Conservation (phyloP, 1,140 invertebrate genomes). For the Eupristina koningsbergeri region DNA sequence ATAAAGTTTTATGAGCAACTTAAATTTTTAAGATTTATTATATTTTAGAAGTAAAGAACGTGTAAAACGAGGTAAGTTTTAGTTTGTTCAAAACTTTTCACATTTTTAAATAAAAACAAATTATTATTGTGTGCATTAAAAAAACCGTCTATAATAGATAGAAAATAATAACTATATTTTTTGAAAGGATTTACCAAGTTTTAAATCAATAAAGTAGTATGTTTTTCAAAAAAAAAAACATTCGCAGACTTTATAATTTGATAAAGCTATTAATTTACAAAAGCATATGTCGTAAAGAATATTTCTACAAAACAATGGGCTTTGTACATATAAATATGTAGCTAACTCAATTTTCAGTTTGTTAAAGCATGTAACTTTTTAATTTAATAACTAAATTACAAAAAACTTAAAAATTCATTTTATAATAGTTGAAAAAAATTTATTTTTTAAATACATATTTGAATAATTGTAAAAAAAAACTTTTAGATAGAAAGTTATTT, state of each 20-base stretch:
- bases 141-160: no score
- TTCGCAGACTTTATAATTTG: neutral
- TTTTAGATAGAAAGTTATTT: no score
- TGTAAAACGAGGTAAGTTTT: neutral
- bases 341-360: neutral
- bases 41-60: neutral
- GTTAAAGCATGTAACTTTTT: neutral
- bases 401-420: no score
- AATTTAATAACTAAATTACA: neutral
- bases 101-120: neutral
- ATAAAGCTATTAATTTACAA: neutral
- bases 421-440: no score
- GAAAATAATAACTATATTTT: no score
- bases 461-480: no score
- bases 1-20: neutral
- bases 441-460: no score
- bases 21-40: conserved; percentile 6
- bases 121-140: no score
- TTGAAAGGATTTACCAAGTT: no score
- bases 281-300: neutral
- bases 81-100: neutral
- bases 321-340: no score
- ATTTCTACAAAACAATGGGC: neutral
- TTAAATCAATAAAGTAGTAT: no score
- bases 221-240: no score